Percentiles rank a stretch among this genome's conserved stretches.
Conservation (phyloP, 1,140 invertebrate genomes). For the Pollicipes pollicipes region DNA sequence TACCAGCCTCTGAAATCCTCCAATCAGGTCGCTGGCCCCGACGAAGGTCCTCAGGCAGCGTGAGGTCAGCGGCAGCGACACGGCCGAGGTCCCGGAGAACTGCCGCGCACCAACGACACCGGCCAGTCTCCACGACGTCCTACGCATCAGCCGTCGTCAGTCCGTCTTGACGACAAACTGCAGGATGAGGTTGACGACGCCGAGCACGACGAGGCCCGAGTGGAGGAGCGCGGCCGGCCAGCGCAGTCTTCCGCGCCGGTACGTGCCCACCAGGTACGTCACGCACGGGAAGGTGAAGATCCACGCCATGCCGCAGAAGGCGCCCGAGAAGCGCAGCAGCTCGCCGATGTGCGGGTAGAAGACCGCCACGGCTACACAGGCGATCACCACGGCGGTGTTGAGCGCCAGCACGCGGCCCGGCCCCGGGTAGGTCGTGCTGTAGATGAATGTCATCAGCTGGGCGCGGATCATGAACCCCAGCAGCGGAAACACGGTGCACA, state of each 20-base stretch:
- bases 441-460: neutral
- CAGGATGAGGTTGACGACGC: neutral
- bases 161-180: constrained; percentile 2
- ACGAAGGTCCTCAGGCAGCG: too few species aligned
- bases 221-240: neutral
- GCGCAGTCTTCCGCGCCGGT: neutral
- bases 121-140: too few species aligned
- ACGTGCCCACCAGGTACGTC: neutral
- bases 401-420: constrained; percentile 7
- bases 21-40: too few species aligned
- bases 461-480: constrained; percentile 61
- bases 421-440: constrained; percentile 4
- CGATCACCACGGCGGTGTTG: constrained; percentile 26
- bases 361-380: constrained; percentile 64
- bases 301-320: constrained; percentile 4
- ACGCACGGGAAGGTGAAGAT: neutral
- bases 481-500: constrained; percentile 70
- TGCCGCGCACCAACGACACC: too few species aligned
- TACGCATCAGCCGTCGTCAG: too few species aligned
- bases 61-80: too few species aligned
- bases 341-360: constrained; percentile 68
- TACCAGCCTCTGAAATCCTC: too few species aligned
- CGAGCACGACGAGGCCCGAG: neutral
- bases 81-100: too few species aligned
- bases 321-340: constrained; percentile 46